Evolutionary conservation across 2,797 vertebrate species (phyloP).

Genomic region (Vultur gryphus): DNA sequence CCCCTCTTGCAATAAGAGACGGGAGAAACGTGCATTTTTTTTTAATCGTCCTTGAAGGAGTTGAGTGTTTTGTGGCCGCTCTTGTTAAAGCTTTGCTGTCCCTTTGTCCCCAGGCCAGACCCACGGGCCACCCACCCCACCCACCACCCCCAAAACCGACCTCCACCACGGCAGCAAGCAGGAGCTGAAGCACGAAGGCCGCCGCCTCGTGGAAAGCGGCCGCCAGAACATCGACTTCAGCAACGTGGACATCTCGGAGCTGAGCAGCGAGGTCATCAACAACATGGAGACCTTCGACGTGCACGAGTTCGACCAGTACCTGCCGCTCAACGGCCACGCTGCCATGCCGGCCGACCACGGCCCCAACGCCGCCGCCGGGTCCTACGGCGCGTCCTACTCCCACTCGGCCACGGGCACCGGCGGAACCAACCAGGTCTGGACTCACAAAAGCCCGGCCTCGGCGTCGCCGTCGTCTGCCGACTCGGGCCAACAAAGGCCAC

Average conservation of each 20-base stretch:
- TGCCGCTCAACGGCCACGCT: constrained; percentile 89
- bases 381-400: constrained; percentile 74
- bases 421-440: constrained; percentile 78
- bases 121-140: constrained; percentile 93
- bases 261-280: constrained; percentile 97
- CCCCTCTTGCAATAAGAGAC: no score
- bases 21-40: rapidly evolving
- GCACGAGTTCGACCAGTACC: constrained; percentile 97
- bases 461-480: constrained; percentile 69
- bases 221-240: constrained; percentile 99
- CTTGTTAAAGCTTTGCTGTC: not conserved
- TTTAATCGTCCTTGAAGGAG: rapidly evolving
- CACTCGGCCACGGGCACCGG: constrained; percentile 75
- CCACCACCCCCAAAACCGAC: constrained; percentile 94
- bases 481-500: constrained; percentile 82
- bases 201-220: constrained; percentile 84
- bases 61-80: rapidly evolving
- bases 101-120: constrained; percentile 81
- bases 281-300: constrained; percentile 97
- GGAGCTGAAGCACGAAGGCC: constrained; percentile 90
- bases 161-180: constrained; percentile 86
- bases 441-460: constrained; percentile 81
- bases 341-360: constrained; percentile 81
- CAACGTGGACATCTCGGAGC: constrained; percentile 97
- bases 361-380: constrained; percentile 38